These are phyloP conservation scores for Drosophila pallidifrons DNA, from an alignment of 1,140 invertebrate species.

Conservation along the genomic window DNA sequence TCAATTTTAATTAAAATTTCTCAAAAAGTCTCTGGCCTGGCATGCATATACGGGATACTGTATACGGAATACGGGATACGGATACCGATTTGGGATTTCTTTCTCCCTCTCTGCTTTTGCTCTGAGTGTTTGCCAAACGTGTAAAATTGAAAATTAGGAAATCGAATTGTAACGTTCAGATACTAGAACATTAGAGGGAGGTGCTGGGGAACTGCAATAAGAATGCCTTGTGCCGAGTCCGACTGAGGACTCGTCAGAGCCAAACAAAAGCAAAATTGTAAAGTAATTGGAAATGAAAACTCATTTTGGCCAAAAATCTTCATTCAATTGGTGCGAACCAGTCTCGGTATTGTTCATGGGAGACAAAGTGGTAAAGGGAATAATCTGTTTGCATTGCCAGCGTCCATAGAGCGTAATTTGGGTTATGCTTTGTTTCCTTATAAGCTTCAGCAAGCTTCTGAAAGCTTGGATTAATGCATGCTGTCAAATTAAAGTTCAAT, in stretches of 20 bases:
- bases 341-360: background rate
- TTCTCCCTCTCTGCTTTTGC: background rate
- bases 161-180: constrained; percentile 72
- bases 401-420: constrained; percentile 34
- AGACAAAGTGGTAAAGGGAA: background rate
- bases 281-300: constrained; percentile 82
- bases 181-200: background rate
- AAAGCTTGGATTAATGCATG: constrained; percentile 13
- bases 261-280: constrained; percentile 75
- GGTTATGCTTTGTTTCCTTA: constrained; percentile 14
- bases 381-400: background rate
- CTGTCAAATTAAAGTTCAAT: background rate
- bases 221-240: constrained; percentile 1
- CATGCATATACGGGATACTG: constrained; percentile 54
- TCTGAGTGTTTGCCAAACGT: constrained; percentile 78
- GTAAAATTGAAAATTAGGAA: constrained; percentile 83
- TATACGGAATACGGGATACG: constrained; percentile 35
- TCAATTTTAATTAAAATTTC: constrained; percentile 83
- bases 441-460: constrained; percentile 9
- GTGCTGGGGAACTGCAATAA: constrained; percentile 1
- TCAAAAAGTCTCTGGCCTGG: constrained; percentile 67
- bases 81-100: constrained; percentile 41
- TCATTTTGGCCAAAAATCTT: constrained; percentile 67
- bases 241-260: constrained; percentile 18
- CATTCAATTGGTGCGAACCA: constrained; percentile 10